These are phyloP conservation scores for Hassar affinis DNA, from an alignment of 2,113 vertebrate species.

Conservation along the genomic window DNA sequence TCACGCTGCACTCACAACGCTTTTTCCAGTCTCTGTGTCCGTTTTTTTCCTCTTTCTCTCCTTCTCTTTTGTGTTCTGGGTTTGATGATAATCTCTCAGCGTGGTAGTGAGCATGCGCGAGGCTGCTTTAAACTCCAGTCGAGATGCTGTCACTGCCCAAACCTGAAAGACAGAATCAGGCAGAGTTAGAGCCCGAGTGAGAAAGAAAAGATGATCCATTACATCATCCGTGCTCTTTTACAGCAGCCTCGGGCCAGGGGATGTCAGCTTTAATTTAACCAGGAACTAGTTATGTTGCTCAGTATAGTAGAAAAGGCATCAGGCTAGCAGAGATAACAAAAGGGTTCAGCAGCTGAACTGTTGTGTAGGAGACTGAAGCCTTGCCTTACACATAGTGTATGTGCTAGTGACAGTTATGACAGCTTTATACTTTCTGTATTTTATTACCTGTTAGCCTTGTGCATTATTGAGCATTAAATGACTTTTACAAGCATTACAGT, in stretches of 20 bases:
- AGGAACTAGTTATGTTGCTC: not conserved
- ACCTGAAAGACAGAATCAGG: not conserved
- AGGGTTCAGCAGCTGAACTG: not conserved
- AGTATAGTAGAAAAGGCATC: not conserved
- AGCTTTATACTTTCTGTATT: not conserved
- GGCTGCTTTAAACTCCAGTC: constrained; percentile 5
- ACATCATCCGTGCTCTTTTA: constrained; percentile 34
- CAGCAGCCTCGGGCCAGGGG: not conserved
- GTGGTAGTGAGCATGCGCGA: not conserved
- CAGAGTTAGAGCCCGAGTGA: constrained; percentile 9
- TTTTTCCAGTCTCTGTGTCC: not conserved
- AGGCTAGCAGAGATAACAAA: not conserved
- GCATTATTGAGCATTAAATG: not conserved
- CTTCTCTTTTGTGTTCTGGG: not conserved
- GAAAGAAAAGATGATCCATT: constrained; percentile 24
- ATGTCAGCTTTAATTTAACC: constrained; percentile 14
- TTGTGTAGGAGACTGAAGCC: not conserved
- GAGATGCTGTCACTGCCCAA: constrained; percentile 11
- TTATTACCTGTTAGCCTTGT: not conserved
- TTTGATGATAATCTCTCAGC: constrained; percentile 18
- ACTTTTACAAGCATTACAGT: not conserved
- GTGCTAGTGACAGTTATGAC: not conserved
- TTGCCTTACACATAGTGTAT: not conserved
- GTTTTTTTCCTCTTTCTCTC: not conserved
- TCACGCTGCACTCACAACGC: not conserved